These are phyloP conservation scores for Prosopocoilus inquinatus DNA, from an alignment of 2,888 invertebrate genomes.

Conservation along the genomic window DNA sequence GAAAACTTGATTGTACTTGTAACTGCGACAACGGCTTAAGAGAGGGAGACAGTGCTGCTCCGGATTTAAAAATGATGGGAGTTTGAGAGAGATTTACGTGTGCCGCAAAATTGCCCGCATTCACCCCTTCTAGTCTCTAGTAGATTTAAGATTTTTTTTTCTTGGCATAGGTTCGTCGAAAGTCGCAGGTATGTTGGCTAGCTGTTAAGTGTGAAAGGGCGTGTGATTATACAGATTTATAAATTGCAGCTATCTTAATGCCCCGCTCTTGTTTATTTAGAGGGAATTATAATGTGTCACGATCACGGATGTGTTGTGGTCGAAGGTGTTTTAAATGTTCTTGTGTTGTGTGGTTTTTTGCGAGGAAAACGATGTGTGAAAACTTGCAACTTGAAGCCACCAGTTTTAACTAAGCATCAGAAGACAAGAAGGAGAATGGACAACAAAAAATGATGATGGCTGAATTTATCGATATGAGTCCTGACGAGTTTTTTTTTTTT, in stretches of 20 bases:
- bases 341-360: no score
- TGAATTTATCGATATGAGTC: no score
- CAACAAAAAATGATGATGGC: no score
- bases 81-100: background rate
- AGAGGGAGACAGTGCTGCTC: no score
- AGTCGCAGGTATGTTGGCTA: slow-evolving; percentile 33
- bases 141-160: slow-evolving; percentile 10
- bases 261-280: slow-evolving; percentile 36
- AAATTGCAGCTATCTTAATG: slow-evolving; percentile 31
- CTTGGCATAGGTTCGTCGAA: slow-evolving; percentile 23
- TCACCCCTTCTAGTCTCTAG: background rate
- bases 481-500: no score
- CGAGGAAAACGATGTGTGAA: no score
- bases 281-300: slow-evolving; percentile 24
- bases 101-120: slow-evolving; percentile 15
- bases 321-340: background rate
- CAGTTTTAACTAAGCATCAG: no score
- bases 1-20: no score
- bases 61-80: no score
- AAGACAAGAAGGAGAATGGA: no score
- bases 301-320: slow-evolving; percentile 17
- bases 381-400: no score
- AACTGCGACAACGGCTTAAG: no score
- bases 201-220: slow-evolving; percentile 13
- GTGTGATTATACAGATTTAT: slow-evolving; percentile 19